phyloP scores from a whole-genome alignment of 2,888 invertebrate genomes.

The Drosophila pegasa region DNA sequence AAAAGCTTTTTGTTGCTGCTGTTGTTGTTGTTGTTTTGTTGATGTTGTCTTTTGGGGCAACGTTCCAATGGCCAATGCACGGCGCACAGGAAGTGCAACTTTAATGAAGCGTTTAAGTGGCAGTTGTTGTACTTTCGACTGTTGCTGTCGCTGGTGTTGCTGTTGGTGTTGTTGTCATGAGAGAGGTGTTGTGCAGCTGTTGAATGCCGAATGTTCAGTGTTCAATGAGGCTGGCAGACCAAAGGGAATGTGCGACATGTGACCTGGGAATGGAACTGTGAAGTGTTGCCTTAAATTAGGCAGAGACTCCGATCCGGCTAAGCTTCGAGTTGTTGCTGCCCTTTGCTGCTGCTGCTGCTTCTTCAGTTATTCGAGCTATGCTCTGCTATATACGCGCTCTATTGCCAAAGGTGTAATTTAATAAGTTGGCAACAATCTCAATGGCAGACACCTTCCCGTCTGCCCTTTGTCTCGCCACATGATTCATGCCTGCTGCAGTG shows the following conservation, averaged over 20 bases:
- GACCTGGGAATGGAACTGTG: slow-evolving; percentile 38
- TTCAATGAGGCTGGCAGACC: slow-evolving; percentile 15
- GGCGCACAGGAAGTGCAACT: slow-evolving; percentile 75
- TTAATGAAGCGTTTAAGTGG: slow-evolving; percentile 79
- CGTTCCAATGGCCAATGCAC: slow-evolving; percentile 14
- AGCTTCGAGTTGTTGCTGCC: neutral
- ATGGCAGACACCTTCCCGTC: slow-evolving; percentile 26
- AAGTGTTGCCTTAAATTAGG: slow-evolving; percentile 5
- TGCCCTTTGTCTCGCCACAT: slow-evolving; percentile 20
- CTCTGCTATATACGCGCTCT: slow-evolving; percentile 8
- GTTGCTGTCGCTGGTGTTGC: slow-evolving; percentile 9
- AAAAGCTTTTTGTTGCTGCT: slow-evolving; percentile 52
- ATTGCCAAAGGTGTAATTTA: slow-evolving; percentile 46
- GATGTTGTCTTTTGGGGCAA: slow-evolving; percentile 58
- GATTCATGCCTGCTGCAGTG: slow-evolving; percentile 60
- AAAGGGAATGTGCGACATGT: slow-evolving; percentile 36
- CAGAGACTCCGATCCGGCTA: neutral
- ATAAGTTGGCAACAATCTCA: slow-evolving; percentile 41
- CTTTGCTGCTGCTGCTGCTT: slow-evolving; percentile 1
- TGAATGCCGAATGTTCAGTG: slow-evolving; percentile 29
- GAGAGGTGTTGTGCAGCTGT: slow-evolving; percentile 25
- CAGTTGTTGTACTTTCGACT: slow-evolving; percentile 55
- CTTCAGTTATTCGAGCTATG: slow-evolving; percentile 16
- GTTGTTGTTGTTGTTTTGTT: slow-evolving; percentile 6
- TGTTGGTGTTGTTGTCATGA: slow-evolving; percentile 9